Evolutionary conservation across 2,888 invertebrate genomes (phyloP), one percentile per base, ranked within the genome.

Genomic region (Eupithecia vulgata): DNA sequence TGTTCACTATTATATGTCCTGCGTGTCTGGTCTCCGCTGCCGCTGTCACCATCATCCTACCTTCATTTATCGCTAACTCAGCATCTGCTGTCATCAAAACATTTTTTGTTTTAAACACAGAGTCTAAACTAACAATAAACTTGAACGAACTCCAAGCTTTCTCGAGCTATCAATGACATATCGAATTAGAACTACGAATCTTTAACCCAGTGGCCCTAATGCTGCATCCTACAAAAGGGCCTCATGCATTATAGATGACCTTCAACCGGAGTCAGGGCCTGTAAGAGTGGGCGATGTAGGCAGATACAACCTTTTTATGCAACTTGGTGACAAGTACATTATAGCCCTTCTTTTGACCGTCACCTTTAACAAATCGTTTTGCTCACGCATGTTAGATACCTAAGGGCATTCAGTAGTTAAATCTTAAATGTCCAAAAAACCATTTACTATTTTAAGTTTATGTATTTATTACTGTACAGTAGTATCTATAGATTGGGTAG

Each of bases 171-270:
- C 75, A 75, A 70, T 70, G 75, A 70, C 72, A 67, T 52, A 52
- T 64, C 0, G 67, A 70, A 45, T 67, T 64, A 72, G 59, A 52
- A 72, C 69, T 75, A 70, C 68, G 72, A 72, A 59, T 75, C 70
- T 75, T 30, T 75, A 75, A 72, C 75, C 75, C 70, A 75, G 45
- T 75, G 72, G 75, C 75, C 75, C 72, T 72, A 73, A 78, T 78
- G 71, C 78, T 69, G 78, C 78, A 80, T 79, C 80, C 80, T 80
- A 79, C 80, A 80, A 80, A 73, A 73, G 66, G 66, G 35, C 52
- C 76, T 76, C 70, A 80, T 80, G 74, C 73, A 78, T 79, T 78
- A 79, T 76, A 76, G 71, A 76, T 73, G 75, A 75, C 72, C 75
- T 75, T 75, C 75, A 71, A 69, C 40, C 69, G 71, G 21, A 59